These are phyloP conservation scores for Antheraea assamensis DNA, from an alignment of 2,888 invertebrate species.

Conservation along the genomic window DNA sequence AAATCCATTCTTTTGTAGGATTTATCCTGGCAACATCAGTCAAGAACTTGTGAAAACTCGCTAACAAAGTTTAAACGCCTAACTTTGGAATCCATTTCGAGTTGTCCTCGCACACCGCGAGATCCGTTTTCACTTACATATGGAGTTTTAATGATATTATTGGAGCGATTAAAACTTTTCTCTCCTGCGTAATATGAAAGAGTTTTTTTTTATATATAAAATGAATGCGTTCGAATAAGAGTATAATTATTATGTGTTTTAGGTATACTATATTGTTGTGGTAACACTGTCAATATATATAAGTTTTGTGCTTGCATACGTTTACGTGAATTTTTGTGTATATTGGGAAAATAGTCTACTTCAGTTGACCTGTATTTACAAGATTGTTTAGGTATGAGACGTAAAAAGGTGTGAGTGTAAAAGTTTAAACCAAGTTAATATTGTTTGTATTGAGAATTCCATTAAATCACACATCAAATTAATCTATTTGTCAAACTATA, in stretches of 20 bases:
- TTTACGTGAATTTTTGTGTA: too few species aligned
- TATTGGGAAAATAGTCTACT: too few species aligned
- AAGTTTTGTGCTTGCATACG: too few species aligned
- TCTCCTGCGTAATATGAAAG: constrained; percentile 17
- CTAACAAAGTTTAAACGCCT: constrained; percentile 53
- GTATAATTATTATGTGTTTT: not conserved
- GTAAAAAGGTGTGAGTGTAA: too few species aligned
- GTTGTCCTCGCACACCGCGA: constrained; percentile 39
- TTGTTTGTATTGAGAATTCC: too few species aligned
- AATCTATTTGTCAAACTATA: too few species aligned
- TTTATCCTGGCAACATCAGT: not conserved
- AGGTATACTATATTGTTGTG: not conserved
- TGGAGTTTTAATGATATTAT: constrained; percentile 24
- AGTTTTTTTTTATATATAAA: not conserved
- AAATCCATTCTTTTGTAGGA: not conserved
- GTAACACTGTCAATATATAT: too few species aligned
- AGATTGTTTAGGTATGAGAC: too few species aligned
- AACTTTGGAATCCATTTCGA: constrained; percentile 56
- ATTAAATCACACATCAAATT: too few species aligned
- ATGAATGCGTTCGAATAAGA: not conserved
- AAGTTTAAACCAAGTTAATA: too few species aligned
- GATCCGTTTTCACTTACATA: constrained; percentile 37
- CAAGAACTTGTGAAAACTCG: constrained; percentile 5
- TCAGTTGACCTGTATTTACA: too few species aligned
- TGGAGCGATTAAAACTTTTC: constrained; percentile 37